Percentiles rank a stretch among this genome's conserved stretches.
Evolutionary conservation across 1,140 invertebrate species (phyloP).

Genomic region (Pachyrhynchus sulphureomaculatus): DNA sequence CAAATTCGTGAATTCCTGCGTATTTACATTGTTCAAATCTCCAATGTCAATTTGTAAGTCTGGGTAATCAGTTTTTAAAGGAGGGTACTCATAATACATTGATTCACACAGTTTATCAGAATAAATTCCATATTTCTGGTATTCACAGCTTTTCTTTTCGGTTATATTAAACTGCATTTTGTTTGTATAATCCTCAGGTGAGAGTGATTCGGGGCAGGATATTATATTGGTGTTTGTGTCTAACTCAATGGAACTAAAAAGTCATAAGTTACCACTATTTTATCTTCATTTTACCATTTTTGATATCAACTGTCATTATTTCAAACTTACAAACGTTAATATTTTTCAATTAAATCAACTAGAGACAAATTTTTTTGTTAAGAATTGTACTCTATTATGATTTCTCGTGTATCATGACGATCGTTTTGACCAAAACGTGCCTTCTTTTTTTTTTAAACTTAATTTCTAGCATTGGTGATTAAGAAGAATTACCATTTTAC

Average conservation of each 20-base stretch:
- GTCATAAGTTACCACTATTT: too few species aligned
- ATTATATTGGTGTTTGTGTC: slow-evolving; percentile 34
- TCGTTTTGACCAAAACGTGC: too few species aligned
- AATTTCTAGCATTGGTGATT: too few species aligned
- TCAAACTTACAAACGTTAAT: too few species aligned
- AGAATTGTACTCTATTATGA: too few species aligned
- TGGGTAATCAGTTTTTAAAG: slow-evolving; percentile 45
- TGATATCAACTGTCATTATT: too few species aligned
- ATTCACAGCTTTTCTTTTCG: slow-evolving; percentile 41
- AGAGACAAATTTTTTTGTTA: too few species aligned
- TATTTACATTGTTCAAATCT: slow-evolving; percentile 48
- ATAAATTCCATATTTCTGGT: slow-evolving; percentile 42
- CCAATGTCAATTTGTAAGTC: slow-evolving; percentile 46
- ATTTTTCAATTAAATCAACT: too few species aligned
- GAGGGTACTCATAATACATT: slow-evolving; percentile 47
- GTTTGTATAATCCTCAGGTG: slow-evolving; percentile 28
- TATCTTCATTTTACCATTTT: too few species aligned
- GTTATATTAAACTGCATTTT: slow-evolving; percentile 41
- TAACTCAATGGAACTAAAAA: slow-evolving; percentile 36
- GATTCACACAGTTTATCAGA: slow-evolving; percentile 48
- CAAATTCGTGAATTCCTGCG: slow-evolving; percentile 49
- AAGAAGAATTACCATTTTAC: too few species aligned
- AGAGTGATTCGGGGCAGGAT: slow-evolving; percentile 12
- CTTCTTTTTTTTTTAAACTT: too few species aligned
- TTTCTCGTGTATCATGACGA: too few species aligned